A percentile compares a stretch with the other conserved stretches of the same genome.
Conservation (phyloP, 2,888 invertebrate genomes). For the Parnassius glacialis region DNA sequence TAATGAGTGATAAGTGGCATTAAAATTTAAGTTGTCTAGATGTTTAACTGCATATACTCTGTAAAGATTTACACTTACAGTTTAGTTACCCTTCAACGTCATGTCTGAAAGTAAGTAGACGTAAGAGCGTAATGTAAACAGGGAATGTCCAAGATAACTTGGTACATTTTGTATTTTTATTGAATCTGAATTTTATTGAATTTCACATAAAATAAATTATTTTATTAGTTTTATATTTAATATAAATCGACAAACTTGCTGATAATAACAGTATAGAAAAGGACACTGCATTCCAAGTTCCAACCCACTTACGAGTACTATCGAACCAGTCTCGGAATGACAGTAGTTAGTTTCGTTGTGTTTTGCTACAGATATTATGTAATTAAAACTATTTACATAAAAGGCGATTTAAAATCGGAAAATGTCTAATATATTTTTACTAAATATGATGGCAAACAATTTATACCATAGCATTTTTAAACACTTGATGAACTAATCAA, state of each 20-base stretch:
- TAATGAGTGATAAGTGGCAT: neutral
- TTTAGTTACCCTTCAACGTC: constrained; percentile 30
- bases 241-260: constrained; percentile 7
- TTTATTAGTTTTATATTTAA: constrained; percentile 6
- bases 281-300: neutral
- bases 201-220: constrained; percentile 3
- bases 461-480: no score
- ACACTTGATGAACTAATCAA: no score
- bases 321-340: no score
- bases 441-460: no score
- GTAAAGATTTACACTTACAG: constrained; percentile 40
- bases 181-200: no score
- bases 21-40: constrained; percentile 1
- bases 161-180: neutral
- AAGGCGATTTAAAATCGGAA: no score
- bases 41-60: constrained; percentile 1
- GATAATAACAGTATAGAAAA: constrained; percentile 21
- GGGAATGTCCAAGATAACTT: constrained; percentile 11
- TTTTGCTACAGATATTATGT: no score
- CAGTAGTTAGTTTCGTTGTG: no score
- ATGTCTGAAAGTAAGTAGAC: constrained; percentile 26
- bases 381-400: no score
- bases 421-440: no score
- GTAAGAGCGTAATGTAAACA: constrained; percentile 16
- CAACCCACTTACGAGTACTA: no score